Evolutionary conservation across 2,113 vertebrate genomes (phyloP).

Genomic region (Dromas ardeola): DNA sequence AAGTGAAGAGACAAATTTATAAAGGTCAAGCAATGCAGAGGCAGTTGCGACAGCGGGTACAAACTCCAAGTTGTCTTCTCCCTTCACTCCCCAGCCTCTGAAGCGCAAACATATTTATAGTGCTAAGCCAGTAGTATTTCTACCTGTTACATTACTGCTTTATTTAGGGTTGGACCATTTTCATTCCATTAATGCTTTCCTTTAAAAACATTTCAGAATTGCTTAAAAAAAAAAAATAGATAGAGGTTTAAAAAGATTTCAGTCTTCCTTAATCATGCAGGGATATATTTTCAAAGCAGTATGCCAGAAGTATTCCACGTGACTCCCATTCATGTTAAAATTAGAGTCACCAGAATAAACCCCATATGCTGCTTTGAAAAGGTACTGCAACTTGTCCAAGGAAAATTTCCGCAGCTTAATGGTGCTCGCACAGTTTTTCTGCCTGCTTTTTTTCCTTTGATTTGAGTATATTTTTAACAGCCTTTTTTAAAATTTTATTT

Average conservation of each 20-base stretch:
- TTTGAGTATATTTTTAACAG: constrained; percentile 1
- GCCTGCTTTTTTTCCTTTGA: constrained; percentile 7
- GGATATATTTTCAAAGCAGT: constrained; percentile 61
- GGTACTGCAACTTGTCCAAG: constrained; percentile 49
- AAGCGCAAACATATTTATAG: not conserved
- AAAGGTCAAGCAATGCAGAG: not conserved
- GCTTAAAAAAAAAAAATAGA: not conserved
- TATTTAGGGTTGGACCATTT: not conserved
- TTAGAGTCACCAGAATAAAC: constrained; percentile 69
- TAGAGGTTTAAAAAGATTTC: constrained; percentile 16
- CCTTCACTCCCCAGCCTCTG: not conserved
- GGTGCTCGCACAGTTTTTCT: constrained; percentile 5
- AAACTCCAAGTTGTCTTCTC: not conserved
- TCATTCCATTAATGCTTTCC: constrained; percentile 14
- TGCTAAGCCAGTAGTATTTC: not conserved
- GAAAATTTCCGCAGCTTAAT: constrained; percentile 45
- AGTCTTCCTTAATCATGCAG: constrained; percentile 44
- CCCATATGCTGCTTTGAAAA: constrained; percentile 69
- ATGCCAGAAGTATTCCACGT: constrained; percentile 56
- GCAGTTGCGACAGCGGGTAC: not conserved
- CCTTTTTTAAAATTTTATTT: not conserved
- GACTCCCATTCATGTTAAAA: constrained; percentile 72
- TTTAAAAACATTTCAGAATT: constrained; percentile 21
- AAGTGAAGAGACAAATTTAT: not conserved
- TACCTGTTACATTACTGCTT: not conserved